Percentiles rank a stretch among this genome's conserved stretches.
phyloP scores from a whole-genome alignment of 2,113 vertebrate genomes.

The Corythoichthys intestinalis region DNA sequence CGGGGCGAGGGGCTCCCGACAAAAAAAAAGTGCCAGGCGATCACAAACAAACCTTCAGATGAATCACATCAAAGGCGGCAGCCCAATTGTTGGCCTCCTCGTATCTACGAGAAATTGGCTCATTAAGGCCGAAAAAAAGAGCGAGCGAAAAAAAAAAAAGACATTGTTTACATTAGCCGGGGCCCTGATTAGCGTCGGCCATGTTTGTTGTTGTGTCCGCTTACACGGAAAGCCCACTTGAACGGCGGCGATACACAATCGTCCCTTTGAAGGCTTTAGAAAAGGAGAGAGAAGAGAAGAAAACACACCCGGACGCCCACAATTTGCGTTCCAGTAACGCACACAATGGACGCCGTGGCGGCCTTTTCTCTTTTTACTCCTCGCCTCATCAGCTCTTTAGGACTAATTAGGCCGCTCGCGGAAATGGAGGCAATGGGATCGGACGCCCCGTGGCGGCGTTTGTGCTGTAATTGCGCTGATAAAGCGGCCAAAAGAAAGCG shows the following conservation, averaged over 20 bases:
- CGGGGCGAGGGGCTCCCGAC: constrained; percentile 67
- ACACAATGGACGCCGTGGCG: constrained; percentile 58
- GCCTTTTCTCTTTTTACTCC: constrained; percentile 45
- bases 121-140: constrained; percentile 73
- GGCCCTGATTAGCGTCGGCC: constrained; percentile 76
- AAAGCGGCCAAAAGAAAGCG: constrained; percentile 61
- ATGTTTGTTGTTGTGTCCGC: constrained; percentile 72
- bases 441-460: constrained; percentile 69
- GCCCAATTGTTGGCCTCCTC: constrained; percentile 78
- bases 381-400: constrained; percentile 66
- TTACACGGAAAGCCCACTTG: constrained; percentile 73
- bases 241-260: constrained; percentile 55
- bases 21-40: constrained; percentile 72
- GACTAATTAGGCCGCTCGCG: constrained; percentile 80
- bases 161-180: constrained; percentile 79
- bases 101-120: constrained; percentile 79
- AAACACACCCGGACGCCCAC: constrained; percentile 34
- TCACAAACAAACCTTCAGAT: constrained; percentile 78
- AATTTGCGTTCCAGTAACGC: constrained; percentile 45
- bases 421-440: constrained; percentile 65
- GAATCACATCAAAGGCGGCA: constrained; percentile 82
- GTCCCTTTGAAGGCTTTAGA: constrained; percentile 77
- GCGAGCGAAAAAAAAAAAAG: constrained; percentile 57
- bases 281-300: constrained; percentile 39
- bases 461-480: constrained; percentile 72